A percentile compares a stretch with the other conserved stretches of the same genome.
These are phyloP conservation scores for Mya arenaria DNA, from an alignment of 1,140 invertebrate species.

Conservation along the genomic window DNA sequence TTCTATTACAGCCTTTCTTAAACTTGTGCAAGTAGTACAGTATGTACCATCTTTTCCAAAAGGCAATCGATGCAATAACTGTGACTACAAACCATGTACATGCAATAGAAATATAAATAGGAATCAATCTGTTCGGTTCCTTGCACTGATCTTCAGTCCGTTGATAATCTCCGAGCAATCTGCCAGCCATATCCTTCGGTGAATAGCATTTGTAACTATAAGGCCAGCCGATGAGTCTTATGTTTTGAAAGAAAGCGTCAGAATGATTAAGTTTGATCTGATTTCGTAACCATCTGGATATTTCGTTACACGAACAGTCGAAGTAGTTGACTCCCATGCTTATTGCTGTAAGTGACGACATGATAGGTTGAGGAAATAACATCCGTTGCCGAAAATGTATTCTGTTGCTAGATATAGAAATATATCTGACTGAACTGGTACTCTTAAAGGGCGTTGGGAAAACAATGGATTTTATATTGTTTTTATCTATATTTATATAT, in stretches of 20 bases:
- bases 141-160: neutral
- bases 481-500: no score
- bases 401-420: no score
- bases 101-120: neutral
- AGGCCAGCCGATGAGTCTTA: neutral
- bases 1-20: neutral
- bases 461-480: no score
- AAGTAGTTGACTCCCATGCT: no score
- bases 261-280: no score
- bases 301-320: no score
- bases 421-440: no score
- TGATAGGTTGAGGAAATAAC: no score
- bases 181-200: neutral
- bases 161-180: neutral
- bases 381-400: no score
- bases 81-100: neutral
- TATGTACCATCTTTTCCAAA: constrained; percentile 28
- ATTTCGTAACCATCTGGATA: no score
- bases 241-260: neutral
- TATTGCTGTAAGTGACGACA: no score
- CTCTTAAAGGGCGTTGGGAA: no score
- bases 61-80: neutral
- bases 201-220: neutral
- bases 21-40: constrained; percentile 2
- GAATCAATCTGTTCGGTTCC: neutral